Conservation (phyloP, 2,888 invertebrate species). For the Cacoxenus indagator region DNA sequence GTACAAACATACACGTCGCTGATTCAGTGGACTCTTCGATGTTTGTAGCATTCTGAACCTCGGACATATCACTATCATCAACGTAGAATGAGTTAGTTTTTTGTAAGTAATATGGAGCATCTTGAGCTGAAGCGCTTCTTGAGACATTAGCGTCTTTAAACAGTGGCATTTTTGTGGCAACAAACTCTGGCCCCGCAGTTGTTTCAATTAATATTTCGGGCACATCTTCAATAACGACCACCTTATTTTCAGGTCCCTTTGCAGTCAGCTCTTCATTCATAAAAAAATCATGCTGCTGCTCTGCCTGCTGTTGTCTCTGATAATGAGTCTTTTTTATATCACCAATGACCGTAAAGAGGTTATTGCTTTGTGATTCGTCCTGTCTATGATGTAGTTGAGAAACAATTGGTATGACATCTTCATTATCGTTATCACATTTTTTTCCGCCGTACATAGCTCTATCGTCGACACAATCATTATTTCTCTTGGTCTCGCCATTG, state of each 20-base stretch:
- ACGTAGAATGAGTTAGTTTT: slow-evolving; percentile 53
- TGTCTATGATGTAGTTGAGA: neutral
- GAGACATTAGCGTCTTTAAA: slow-evolving; percentile 29
- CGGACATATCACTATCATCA: slow-evolving; percentile 32
- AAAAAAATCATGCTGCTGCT: neutral
- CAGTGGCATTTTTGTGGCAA: slow-evolving; percentile 37
- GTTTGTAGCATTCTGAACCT: neutral
- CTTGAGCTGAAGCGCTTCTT: neutral
- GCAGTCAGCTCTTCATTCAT: neutral
- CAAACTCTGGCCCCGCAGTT: slow-evolving; percentile 2
- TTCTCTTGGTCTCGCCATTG: slow-evolving; percentile 25
- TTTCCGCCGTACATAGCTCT: neutral
- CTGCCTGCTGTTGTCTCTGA: neutral
- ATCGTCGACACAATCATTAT: neutral
- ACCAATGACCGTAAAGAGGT: slow-evolving; percentile 47
- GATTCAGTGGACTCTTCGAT: neutral
- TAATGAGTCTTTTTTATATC: slow-evolving; percentile 33
- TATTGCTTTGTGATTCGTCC: slow-evolving; percentile 18
- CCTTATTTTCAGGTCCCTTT: neutral
- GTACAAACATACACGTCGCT: neutral
- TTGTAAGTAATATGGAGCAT: slow-evolving; percentile 47
- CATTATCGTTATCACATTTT: slow-evolving; percentile 3
- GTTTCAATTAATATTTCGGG: slow-evolving; percentile 24
- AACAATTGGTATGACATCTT: neutral
- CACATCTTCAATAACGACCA: slow-evolving; percentile 2